phyloP scores from a whole-genome alignment of 1,140 invertebrate species.

The Bombus pyrosoma region DNA sequence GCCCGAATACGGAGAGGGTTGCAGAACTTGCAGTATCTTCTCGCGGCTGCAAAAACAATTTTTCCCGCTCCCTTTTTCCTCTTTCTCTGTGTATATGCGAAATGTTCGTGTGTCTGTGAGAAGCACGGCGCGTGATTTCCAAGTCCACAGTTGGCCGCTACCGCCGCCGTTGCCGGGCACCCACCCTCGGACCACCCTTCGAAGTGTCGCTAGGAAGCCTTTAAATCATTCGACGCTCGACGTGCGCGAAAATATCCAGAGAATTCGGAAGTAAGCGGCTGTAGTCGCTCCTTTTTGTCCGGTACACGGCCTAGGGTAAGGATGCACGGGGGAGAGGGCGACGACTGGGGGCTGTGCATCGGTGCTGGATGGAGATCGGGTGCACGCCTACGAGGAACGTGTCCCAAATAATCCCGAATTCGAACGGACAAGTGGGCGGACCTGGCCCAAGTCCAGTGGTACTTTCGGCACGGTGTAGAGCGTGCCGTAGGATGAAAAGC shows the following conservation, averaged over 20 bases:
- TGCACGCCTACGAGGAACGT: slow-evolving; percentile 74
- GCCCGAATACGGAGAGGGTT: slow-evolving; percentile 9
- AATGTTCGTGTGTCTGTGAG: not conserved
- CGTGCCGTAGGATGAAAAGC: slow-evolving; percentile 63
- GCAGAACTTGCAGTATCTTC: slow-evolving; percentile 19
- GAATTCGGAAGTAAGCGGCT: slow-evolving; percentile 77
- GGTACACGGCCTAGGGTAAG: not conserved
- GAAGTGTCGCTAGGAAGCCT: slow-evolving; percentile 31
- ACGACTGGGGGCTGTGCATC: slow-evolving; percentile 12
- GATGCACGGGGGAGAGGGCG: not conserved
- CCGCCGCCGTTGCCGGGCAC: not conserved
- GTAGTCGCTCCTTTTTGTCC: slow-evolving; percentile 58
- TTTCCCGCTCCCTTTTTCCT: slow-evolving; percentile 14
- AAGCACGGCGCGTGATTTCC: slow-evolving; percentile 14
- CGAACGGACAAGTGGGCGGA: slow-evolving; percentile 77
- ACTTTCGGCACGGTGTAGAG: slow-evolving; percentile 68
- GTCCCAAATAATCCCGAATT: slow-evolving; percentile 78
- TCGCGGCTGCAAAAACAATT: slow-evolving; percentile 45
- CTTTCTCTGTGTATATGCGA: not conserved
- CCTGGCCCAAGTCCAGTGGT: slow-evolving; percentile 77
- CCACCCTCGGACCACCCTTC: not conserved
- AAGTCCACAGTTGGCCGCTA: not conserved
- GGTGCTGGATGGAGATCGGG: slow-evolving; percentile 46
- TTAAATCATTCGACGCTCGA: slow-evolving; percentile 73
- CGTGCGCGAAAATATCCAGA: slow-evolving; percentile 73